These are phyloP conservation scores for Cinclus mexicanus DNA, from an alignment of 2,113 vertebrate species.

Conservation along the genomic window DNA sequence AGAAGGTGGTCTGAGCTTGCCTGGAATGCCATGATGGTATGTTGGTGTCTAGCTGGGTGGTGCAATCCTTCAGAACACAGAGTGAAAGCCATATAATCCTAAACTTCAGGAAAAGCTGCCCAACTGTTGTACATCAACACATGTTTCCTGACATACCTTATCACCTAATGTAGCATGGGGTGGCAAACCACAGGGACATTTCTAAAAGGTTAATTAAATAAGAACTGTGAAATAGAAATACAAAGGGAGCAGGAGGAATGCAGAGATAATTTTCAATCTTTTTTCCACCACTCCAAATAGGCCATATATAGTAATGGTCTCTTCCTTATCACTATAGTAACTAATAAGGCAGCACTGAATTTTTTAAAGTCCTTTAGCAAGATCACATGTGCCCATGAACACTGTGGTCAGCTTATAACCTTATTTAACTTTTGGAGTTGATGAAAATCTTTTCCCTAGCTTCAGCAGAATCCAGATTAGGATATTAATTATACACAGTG, in stretches of 20 bases:
- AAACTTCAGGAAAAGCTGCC: background rate
- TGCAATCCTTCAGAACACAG: background rate
- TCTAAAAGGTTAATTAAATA: background rate
- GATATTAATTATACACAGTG: background rate
- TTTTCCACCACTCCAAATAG: background rate
- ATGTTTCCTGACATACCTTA: background rate
- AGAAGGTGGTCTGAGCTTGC: background rate
- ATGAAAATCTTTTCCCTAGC: background rate
- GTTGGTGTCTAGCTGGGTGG: background rate
- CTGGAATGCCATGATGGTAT: background rate
- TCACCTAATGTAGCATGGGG: background rate
- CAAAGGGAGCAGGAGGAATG: background rate
- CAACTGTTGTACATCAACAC: background rate
- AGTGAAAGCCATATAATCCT: background rate
- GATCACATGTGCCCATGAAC: fast-evolving
- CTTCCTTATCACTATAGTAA: background rate
- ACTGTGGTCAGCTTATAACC: background rate
- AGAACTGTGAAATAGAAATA: background rate
- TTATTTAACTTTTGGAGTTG: background rate
- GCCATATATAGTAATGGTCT: background rate
- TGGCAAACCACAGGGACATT: background rate
- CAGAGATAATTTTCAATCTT: background rate
- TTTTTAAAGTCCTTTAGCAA: background rate
- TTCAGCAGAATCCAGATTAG: background rate
- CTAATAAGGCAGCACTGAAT: background rate